Evolutionary conservation across 2,113 vertebrate genomes (phyloP).

Genomic region (Calypte anna): DNA sequence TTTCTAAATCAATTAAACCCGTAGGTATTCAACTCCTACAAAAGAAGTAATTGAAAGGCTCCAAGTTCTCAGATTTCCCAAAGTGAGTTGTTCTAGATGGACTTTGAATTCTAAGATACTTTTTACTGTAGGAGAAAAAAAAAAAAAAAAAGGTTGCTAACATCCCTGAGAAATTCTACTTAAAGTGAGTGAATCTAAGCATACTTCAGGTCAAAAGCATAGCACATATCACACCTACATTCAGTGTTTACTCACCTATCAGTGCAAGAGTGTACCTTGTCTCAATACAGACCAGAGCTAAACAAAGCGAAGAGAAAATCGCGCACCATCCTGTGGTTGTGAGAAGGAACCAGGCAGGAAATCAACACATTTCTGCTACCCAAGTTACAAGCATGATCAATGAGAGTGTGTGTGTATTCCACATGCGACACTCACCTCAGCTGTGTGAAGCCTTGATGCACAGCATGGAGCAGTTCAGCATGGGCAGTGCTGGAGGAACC

Average conservation of each 20-base stretch:
- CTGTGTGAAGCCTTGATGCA: accelerated
- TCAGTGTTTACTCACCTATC: neutral
- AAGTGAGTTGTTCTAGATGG: neutral
- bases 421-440: accelerated
- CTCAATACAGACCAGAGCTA: neutral
- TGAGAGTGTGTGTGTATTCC: accelerated
- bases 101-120: neutral
- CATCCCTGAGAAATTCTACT: neutral
- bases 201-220: neutral
- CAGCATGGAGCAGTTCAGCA: accelerated
- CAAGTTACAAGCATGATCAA: neutral
- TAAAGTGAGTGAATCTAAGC: neutral
- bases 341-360: neutral
- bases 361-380: neutral
- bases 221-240: neutral
- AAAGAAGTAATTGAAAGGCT: neutral
- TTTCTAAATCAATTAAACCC: neutral
- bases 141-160: neutral
- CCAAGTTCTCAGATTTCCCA: neutral
- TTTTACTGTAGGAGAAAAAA: neutral
- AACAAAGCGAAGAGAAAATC: neutral
- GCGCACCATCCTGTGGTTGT: neutral
- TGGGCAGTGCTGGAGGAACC: neutral
- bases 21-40: neutral
- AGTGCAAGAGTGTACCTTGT: neutral